Conservation (phyloP, 1,140 invertebrate species). For the Ericerus pela region DNA sequence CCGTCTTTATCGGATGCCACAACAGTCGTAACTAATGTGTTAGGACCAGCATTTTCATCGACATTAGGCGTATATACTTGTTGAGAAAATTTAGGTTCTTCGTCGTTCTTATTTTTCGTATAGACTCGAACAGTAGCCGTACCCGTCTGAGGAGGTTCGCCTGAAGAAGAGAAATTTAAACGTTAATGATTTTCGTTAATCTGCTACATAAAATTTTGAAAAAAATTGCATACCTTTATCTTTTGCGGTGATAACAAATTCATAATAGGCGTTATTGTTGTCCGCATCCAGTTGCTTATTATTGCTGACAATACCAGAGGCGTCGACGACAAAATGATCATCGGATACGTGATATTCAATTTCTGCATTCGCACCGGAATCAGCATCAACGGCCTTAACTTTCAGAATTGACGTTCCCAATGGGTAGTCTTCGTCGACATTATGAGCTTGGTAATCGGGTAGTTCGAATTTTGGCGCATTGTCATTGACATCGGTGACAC, state of each 20-base stretch:
- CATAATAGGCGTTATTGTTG: conserved; percentile 91
- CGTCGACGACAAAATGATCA: conserved; percentile 83
- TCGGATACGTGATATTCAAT: conserved; percentile 84
- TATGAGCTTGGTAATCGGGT: conserved; percentile 88
- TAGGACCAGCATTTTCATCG: conserved; percentile 86
- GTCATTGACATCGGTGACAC: conserved; percentile 88
- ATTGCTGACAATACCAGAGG: conserved; percentile 78
- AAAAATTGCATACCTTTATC: conserved; percentile 50
- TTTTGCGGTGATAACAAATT: conserved; percentile 79
- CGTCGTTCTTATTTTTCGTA: conserved; percentile 92
- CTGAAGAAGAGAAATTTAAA: conserved; percentile 26
- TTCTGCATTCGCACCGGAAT: conserved; percentile 83
- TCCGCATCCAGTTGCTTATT: conserved; percentile 87
- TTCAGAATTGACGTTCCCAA: conserved; percentile 77
- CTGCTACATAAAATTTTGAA: no score
- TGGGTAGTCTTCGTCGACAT: conserved; percentile 84
- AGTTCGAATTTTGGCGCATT: conserved; percentile 88
- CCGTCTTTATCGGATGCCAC: conserved; percentile 91
- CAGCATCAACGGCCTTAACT: conserved; percentile 83
- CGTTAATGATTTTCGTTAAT: background rate
- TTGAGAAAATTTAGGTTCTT: conserved; percentile 89
- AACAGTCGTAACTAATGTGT: conserved; percentile 83
- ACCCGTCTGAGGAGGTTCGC: conserved; percentile 78
- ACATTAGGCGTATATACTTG: conserved; percentile 93
- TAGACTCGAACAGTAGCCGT: conserved; percentile 84